Evolutionary conservation across 1,140 invertebrate species (phyloP).

Genomic region (Xylocopa sonorina): DNA sequence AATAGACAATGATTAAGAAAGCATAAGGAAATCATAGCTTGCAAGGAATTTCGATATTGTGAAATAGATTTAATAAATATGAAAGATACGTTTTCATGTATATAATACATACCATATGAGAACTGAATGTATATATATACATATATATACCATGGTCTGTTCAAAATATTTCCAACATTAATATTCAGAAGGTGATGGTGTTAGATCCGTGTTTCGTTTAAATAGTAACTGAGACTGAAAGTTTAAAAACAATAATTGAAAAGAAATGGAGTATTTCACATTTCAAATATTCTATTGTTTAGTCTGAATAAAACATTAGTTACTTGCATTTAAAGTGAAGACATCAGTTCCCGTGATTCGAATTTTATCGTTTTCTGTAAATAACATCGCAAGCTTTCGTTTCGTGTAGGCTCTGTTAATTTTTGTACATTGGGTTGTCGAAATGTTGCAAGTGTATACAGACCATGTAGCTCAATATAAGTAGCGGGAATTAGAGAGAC

Average conservation of each 20-base stretch:
- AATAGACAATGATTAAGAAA: not conserved
- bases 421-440: not conserved
- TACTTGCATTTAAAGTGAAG: too few relatives aligned
- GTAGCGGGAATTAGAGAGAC: conserved; percentile 14
- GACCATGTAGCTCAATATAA: conserved; percentile 33
- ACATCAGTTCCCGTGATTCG: conserved; percentile 17
- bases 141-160: conserved; percentile 29
- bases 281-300: not conserved
- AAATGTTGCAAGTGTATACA: not conserved
- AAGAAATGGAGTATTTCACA: not conserved
- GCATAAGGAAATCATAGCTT: not conserved
- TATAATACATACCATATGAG: not conserved
- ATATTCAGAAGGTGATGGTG: not conserved
- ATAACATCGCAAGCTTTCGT: conserved; percentile 10
- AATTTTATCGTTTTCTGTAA: conserved; percentile 1
- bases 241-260: not conserved
- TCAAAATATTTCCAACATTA: conserved; percentile 8
- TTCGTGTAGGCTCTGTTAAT: conserved; percentile 10
- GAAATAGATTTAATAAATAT: conserved; percentile 11
- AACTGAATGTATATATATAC: conserved; percentile 35
- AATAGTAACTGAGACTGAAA: not conserved
- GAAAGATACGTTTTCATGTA: not conserved
- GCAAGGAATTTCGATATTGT: not conserved
- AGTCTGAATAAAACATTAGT: not conserved
- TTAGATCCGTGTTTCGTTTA: not conserved